Base-by-base conservation (phyloP, 2,113 vertebrate species). In the Corythornis vintsioides region DNA sequence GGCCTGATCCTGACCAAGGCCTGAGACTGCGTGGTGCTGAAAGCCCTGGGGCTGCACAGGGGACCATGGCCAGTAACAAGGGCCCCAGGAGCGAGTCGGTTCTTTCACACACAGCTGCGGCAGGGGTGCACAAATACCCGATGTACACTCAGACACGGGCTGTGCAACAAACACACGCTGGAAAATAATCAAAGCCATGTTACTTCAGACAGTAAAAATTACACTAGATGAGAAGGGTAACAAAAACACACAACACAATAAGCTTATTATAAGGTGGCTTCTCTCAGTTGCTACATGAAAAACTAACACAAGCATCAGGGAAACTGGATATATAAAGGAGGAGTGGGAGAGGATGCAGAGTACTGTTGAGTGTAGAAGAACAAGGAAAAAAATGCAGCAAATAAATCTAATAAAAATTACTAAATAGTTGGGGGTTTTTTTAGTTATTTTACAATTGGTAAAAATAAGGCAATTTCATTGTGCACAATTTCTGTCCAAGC, bases 131-230 rank as follows among this genome's bases (percentile, higher is more conserved):
- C 76, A 90, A 96, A 95, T 45, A 91, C 31, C 66, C 81, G 79
- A 92, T 0, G 4, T 29, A 61, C 35, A 33, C 93, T 71, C 28
- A 64, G 71, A 92, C 67, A 92, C 82, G 73, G 86, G 15, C 47
- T 73, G 53, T 75, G 86, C 89, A 95, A 92, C 76, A 94, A 94
- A 92, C 93, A 74, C 93, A 92, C 28, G 8, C 4, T 42, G 78
- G 78, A 85, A 94, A 95, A 73, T 57, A 89, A 92, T 76, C 75
- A 72, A 87, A 94, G 64, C 89, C 78, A 53, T 85, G 74, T 55
- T 94, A 64, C 91, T 93, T 73, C 84, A 93, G 89, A 92, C 38
- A 89, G 86, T 60, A 90, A 94, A 92, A 93, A 82, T 40, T 26
- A 66, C 38, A 59, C 63, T 53, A 33, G 38, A 45, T 1, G 4